Evolutionary conservation across 2,888 invertebrate genomes (phyloP).

Genomic region (Callosobruchus maculatus): DNA sequence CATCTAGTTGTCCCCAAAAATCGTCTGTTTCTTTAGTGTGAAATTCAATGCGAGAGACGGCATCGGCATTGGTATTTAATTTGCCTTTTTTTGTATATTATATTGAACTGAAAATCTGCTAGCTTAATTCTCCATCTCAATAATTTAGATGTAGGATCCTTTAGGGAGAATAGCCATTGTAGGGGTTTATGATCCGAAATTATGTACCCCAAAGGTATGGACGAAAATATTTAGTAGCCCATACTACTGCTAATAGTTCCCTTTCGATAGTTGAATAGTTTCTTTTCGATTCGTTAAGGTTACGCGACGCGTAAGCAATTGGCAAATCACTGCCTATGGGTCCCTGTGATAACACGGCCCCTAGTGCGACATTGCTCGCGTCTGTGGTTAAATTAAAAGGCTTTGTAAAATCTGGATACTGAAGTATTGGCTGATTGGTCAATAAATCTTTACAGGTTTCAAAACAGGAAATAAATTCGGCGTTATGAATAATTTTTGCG

Average conservation of each 20-base stretch:
- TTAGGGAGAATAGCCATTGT: constrained; percentile 9
- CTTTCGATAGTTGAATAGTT: constrained; percentile 23
- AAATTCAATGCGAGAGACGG: constrained; percentile 11
- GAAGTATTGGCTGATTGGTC: constrained; percentile 20
- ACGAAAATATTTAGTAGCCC: too few species aligned
- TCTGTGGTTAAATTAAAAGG: constrained; percentile 27
- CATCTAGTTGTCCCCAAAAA: neutral
- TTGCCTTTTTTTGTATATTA: constrained; percentile 13
- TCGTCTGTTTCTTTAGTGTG: neutral
- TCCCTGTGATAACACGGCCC: constrained; percentile 25
- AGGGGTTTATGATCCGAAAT: too few species aligned
- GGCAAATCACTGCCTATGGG: constrained; percentile 19
- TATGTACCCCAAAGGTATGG: too few species aligned
- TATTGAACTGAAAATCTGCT: constrained; percentile 10
- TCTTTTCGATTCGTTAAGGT: constrained; percentile 1
- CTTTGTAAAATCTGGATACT: constrained; percentile 27
- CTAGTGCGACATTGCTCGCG: constrained; percentile 23
- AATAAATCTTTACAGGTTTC: constrained; percentile 20
- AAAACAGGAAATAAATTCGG: constrained; percentile 14
- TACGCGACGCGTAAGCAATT: constrained; percentile 14
- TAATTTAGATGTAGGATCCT: constrained; percentile 11
- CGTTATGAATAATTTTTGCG: constrained; percentile 12
- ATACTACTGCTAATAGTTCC: constrained; percentile 24
- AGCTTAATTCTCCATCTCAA: constrained; percentile 12
- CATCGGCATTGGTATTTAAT: constrained; percentile 14